Evolutionary conservation across 2,113 vertebrate species (phyloP).

Genomic region (Nesospiza acunhae): DNA sequence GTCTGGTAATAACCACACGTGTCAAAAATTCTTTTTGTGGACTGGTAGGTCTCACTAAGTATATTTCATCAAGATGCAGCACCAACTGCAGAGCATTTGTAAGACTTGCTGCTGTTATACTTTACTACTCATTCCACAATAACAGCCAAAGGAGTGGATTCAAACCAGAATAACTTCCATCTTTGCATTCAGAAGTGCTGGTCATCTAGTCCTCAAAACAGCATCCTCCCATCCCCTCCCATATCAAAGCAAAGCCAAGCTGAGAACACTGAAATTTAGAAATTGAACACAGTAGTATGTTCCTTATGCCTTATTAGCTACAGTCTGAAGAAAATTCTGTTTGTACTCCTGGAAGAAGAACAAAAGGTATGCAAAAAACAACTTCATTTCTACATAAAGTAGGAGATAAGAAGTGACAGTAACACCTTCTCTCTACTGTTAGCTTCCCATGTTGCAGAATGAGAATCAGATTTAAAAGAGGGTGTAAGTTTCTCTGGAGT

Average conservation of each 20-base stretch:
- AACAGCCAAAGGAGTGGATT: not conserved
- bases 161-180: not conserved
- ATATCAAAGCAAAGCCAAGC: not conserved
- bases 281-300: not conserved
- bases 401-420: not conserved
- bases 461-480: not conserved
- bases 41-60: not conserved
- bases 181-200: not conserved
- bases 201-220: not conserved
- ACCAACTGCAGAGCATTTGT: not conserved
- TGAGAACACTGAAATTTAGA: not conserved
- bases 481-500: not conserved
- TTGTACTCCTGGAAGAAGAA: not conserved
- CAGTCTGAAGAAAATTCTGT: not conserved
- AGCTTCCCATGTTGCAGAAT: not conserved
- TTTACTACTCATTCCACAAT: not conserved
- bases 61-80: not conserved
- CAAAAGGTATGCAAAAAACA: not conserved
- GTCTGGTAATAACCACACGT: not conserved
- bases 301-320: not conserved
- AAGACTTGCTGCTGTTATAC: not conserved
- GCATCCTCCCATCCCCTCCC: no score
- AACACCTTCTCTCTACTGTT: not conserved
- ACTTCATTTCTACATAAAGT: not conserved
- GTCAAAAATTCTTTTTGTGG: not conserved